A percentile compares a stretch with the other conserved stretches of the same genome.
Conservation (phyloP, 2,797 vertebrate genomes). For the Rhynchotus rufescens region DNA sequence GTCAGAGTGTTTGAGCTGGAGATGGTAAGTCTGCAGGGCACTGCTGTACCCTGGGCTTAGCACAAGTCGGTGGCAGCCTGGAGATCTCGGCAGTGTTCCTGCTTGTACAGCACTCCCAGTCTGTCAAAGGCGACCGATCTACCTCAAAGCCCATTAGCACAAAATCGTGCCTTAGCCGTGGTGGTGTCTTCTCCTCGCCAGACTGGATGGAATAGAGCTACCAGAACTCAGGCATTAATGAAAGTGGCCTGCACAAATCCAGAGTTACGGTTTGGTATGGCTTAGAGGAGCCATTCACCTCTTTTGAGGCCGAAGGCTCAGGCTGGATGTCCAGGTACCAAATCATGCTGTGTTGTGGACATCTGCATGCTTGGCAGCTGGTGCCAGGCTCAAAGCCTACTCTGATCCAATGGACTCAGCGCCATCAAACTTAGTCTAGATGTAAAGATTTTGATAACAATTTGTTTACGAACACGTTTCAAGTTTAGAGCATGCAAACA, state of each 20-base stretch:
- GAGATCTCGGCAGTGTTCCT: not conserved
- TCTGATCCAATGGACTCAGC: fast-evolving
- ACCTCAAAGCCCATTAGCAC: not conserved
- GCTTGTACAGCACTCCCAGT: not conserved
- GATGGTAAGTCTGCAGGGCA: not conserved
- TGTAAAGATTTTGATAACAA: not conserved
- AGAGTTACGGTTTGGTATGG: not conserved
- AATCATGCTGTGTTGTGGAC: fast-evolving
- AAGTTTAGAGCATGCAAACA: not conserved
- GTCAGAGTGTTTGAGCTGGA: not conserved
- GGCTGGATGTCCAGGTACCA: not conserved
- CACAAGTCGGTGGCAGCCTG: not conserved
- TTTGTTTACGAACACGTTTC: not conserved
- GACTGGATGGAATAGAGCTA: not conserved
- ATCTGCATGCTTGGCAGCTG: not conserved
- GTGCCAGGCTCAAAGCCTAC: not conserved
- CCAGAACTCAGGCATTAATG: not conserved
- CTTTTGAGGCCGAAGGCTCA: not conserved
- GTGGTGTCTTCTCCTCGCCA: not conserved
- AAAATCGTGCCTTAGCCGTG: not conserved
- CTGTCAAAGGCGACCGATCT: not conserved
- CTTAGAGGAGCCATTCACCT: not conserved
- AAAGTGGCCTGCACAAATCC: not conserved
- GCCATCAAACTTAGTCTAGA: not conserved
- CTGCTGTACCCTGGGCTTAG: not conserved